Evolutionary conservation across 2,113 vertebrate genomes (phyloP), one percentile per base, ranked within the genome.

Genomic region (Merops nubicus): DNA sequence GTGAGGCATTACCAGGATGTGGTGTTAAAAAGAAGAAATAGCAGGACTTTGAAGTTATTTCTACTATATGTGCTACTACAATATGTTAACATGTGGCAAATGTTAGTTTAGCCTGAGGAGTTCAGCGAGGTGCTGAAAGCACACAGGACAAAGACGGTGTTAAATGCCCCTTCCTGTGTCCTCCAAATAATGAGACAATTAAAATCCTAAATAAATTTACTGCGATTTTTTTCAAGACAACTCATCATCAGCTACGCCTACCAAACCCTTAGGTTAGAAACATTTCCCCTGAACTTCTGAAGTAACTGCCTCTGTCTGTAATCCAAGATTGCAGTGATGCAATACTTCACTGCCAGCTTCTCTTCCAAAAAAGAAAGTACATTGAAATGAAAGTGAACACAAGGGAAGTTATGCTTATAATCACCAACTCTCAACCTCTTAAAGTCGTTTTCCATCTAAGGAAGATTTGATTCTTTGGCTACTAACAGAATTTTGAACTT

Each of bases 301-400:
- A 92, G 79, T 8, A 92, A 87, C 42, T 53, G 65, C 57, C 83
- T 45, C 80, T 78, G 76, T 56, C 47, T 11, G 36, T 9, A 43
- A 70, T 76, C 96, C 91, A 92, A 96, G 89, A 48, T 47, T 12
- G 65, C 2, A 0, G 77, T 88, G 89, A 88, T 2, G 68, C 90
- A 93, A 88, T 16, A 63, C 83, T 91, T 74, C 54, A 33, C 72
- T 70, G 94, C 78, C 79, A 79, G 76, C 2, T 94, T 88, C 88
- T 90, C 82, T 93, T 95, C 90, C 96, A 91, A 97, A 91, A 96
- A 91, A 70, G 80, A 95, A 94, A 95, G 88, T 33, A 47, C 67
- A 69, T 0, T 34, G 62, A 96, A 97, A 87, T 75, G 67, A 80
- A 92, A 89, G 78, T 11, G 33, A 79, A 83, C 67, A 50, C 15